Base-by-base conservation (phyloP, 2,888 invertebrate species). In the Drosophila vallismaia region DNA sequence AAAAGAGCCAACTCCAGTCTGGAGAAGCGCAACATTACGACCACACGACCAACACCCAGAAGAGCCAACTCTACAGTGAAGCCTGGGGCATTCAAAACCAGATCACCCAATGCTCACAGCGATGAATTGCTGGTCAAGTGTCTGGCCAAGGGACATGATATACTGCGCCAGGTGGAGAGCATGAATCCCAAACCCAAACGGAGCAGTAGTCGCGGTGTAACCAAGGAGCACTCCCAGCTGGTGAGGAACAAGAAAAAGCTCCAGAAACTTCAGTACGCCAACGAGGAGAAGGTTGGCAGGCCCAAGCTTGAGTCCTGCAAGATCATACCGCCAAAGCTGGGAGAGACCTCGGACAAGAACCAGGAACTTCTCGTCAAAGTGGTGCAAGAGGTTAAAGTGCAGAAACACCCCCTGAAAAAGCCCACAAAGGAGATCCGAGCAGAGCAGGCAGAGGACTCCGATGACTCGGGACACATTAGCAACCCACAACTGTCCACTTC, bases 381-480 rank as follows among this genome's bases (percentile, higher is more conserved):
- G 33, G 89, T 90, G 52, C 86, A 85, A 12, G 51, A 76, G 26
- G 74, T 49, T 19, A 62, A 62, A n/a, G n/a, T 42, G 8, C 40
- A 42, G 3, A 42, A 63, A 5, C 40, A 29, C 9, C 31, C 44
- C 0, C 26, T 53, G 6, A 67, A 67, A 19, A 55, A 58, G 14
- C 54, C 26, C n/a, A 44, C 42, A 0, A 62, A 69, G 33, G 49
- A 75, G 50, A 52, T 45, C 19, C 52, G 62, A 1, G 78, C 85
- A 1, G 52, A 73, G 44, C 44, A 24, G 5, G 48, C 66, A 33
- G 86, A 77, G 12, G 95, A 95, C 83, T 95, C 95, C 63, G 96
- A 96, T 84, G 96, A 96, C 92, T 96, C 96, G 60, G 96, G 96
- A 68, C 95, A 96, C 91, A 96, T 95, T 78, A 96, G 96, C 52